Conservation (phyloP, 1,140 invertebrate genomes). For the Cherax destructor region DNA sequence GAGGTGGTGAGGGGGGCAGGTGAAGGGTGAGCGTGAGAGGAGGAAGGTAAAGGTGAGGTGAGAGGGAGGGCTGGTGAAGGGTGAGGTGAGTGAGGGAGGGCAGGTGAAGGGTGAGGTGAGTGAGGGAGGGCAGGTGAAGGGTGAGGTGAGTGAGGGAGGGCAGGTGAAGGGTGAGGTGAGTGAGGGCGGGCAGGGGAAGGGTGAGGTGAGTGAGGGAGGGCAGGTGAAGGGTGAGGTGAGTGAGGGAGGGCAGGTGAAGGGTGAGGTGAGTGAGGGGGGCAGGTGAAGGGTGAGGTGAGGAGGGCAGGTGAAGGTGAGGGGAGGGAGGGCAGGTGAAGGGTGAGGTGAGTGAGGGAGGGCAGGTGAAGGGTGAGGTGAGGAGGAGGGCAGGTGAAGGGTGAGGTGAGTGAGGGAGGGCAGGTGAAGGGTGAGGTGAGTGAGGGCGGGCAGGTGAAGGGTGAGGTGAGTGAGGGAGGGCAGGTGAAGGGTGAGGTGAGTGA, state of each 20-base stretch:
- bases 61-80: too few species aligned
- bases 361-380: background rate
- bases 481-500: too few species aligned
- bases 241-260: background rate
- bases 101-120: too few species aligned
- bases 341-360: background rate
- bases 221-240: background rate
- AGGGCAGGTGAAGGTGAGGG: background rate
- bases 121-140: too few species aligned
- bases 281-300: background rate
- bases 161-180: too few species aligned
- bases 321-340: background rate
- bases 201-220: background rate
- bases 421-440: background rate
- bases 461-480: too few species aligned
- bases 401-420: background rate
- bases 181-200: background rate
- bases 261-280: background rate
- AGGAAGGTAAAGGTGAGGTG: background rate
- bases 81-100: too few species aligned
- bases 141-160: too few species aligned
- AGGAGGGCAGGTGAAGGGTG: background rate
- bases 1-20: background rate
- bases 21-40: background rate
- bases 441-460: too few species aligned